These are phyloP conservation scores for Cyaniris semiargus DNA, from an alignment of 2,888 invertebrate genomes.

Conservation along the genomic window DNA sequence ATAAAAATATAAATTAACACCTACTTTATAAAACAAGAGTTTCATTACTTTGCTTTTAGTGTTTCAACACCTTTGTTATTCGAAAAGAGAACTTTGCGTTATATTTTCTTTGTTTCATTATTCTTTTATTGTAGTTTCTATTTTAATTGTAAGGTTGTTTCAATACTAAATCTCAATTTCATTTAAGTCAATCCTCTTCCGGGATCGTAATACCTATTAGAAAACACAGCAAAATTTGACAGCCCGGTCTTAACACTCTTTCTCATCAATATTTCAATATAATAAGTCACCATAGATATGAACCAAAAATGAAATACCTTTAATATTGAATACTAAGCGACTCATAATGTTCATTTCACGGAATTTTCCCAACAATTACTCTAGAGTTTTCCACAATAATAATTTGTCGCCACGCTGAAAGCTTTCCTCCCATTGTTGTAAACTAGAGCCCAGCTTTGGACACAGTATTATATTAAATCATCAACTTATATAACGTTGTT, in stretches of 20 bases:
- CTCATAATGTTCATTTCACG: not conserved
- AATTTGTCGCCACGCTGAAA: not conserved
- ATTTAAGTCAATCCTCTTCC: no score
- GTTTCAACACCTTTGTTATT: conserved; percentile 1
- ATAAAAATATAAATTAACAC: no score
- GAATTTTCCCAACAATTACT: not conserved
- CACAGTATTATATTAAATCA: not conserved
- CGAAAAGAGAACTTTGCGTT: not conserved
- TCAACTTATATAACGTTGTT: no score
- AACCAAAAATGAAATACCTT: no score
- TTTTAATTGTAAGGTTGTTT: not conserved
- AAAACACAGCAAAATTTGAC: no score
- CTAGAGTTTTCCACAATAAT: not conserved
- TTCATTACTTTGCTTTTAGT: not conserved
- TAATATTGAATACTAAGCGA: not conserved
- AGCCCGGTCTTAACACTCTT: no score
- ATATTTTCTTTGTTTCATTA: not conserved
- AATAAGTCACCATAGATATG: no score
- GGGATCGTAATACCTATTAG: no score
- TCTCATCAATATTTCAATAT: no score
- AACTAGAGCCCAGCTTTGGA: not conserved
- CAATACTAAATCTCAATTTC: not conserved
- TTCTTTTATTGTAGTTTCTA: not conserved
- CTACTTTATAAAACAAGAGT: conserved; percentile 1
- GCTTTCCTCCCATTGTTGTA: not conserved